Conservation (phyloP, 2,888 invertebrate species). For the Galeopsomyia nigrocyanea region DNA sequence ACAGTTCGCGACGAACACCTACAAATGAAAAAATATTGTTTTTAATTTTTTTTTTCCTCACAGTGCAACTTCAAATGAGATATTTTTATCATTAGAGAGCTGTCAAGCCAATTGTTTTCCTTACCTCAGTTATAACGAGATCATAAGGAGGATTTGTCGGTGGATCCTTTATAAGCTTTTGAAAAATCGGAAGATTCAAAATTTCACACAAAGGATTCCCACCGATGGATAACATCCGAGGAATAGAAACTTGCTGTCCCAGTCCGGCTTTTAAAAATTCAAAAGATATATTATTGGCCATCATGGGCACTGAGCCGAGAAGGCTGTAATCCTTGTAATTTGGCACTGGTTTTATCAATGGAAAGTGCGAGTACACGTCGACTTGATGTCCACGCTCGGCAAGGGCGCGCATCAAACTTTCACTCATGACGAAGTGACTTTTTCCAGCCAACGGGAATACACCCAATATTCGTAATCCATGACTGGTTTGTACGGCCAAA, state of each 20-base stretch:
- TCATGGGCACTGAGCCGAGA: slow-evolving; percentile 42
- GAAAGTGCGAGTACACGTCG: slow-evolving; percentile 63
- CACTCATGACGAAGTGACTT: slow-evolving; percentile 61
- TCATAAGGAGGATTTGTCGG: too few species aligned
- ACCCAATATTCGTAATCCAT: neutral
- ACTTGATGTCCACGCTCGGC: slow-evolving; percentile 70
- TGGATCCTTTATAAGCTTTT: neutral
- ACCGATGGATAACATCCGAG: too few species aligned
- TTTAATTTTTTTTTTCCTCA: too few species aligned
- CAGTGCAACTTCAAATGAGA: too few species aligned
- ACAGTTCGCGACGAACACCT: slow-evolving; percentile 58
- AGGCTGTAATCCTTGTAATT: slow-evolving; percentile 60
- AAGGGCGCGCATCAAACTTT: slow-evolving; percentile 67
- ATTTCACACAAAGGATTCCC: too few species aligned
- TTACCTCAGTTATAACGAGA: too few species aligned
- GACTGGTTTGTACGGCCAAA: neutral
- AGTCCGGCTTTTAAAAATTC: slow-evolving; percentile 22
- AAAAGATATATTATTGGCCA: slow-evolving; percentile 58
- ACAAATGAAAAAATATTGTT: slow-evolving; percentile 20
- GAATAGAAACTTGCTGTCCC: too few species aligned
- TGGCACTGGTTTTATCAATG: slow-evolving; percentile 52
- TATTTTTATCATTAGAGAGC: too few species aligned
- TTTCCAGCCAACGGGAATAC: neutral
- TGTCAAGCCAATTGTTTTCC: too few species aligned
- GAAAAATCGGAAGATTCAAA: neutral